A percentile compares a stretch with the other conserved stretches of the same genome.
phyloP scores from a whole-genome alignment of 2,797 vertebrate species.

The Momotus momota region DNA sequence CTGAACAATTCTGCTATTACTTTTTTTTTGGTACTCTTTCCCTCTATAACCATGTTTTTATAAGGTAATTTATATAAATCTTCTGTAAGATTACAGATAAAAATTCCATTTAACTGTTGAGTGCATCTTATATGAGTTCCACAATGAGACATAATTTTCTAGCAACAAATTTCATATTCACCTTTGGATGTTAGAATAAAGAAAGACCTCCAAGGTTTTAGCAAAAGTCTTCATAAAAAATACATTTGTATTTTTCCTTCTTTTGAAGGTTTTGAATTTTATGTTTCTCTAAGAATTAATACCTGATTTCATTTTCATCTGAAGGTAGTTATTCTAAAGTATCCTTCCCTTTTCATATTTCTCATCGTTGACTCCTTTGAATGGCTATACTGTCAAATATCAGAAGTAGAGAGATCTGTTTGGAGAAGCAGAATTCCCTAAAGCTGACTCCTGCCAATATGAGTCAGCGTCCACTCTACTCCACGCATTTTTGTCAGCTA shows the following conservation, averaged over 20 bases:
- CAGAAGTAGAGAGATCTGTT: slow-evolving; percentile 13
- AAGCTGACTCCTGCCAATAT: slow-evolving; percentile 35
- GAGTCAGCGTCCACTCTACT: slow-evolving; percentile 9
- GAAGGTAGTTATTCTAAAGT: not conserved
- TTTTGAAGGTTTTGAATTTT: not conserved
- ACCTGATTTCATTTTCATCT: not conserved
- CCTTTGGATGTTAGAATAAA: slow-evolving; percentile 28
- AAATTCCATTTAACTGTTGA: slow-evolving; percentile 68
- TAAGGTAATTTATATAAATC: slow-evolving; percentile 39
- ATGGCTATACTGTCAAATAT: not conserved
- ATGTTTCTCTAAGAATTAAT: not conserved
- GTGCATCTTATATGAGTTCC: slow-evolving; percentile 27
- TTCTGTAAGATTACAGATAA: slow-evolving; percentile 44
- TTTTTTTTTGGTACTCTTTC: slow-evolving; percentile 29
- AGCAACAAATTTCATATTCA: slow-evolving; percentile 46
- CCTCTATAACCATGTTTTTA: not conserved
- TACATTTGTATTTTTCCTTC: not conserved
- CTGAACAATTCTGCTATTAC: slow-evolving; percentile 25
- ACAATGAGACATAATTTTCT: slow-evolving; percentile 50
- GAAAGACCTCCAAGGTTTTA: slow-evolving; percentile 36
- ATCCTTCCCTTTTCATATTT: not conserved
- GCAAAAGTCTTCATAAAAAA: slow-evolving; percentile 20
- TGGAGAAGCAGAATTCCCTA: slow-evolving; percentile 26
- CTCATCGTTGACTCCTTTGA: slow-evolving; percentile 1
- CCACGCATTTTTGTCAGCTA: slow-evolving; percentile 22